A percentile compares a stretch with the other conserved stretches of the same genome.
Evolutionary conservation across 2,888 invertebrate genomes (phyloP).

Genomic region (Ophion obscuratus): DNA sequence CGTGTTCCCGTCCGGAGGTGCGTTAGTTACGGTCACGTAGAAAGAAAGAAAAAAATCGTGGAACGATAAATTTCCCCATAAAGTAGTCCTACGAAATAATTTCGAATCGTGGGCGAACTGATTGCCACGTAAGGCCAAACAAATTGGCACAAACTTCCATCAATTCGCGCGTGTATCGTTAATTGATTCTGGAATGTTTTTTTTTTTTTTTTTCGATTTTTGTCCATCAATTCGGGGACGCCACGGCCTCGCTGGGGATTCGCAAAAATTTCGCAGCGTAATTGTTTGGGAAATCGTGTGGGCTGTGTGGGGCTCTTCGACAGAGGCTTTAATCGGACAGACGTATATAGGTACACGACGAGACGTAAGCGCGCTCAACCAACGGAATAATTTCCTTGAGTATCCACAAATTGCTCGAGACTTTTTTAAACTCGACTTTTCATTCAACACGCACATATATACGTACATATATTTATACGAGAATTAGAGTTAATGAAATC

Average conservation of each 20-base stretch:
- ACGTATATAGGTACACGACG: not conserved
- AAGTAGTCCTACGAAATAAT: not conserved
- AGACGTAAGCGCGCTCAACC: constrained; percentile 16
- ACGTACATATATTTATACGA: not conserved
- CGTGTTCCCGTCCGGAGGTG: too few species aligned
- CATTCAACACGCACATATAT: not conserved
- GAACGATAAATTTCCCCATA: not conserved
- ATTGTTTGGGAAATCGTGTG: constrained; percentile 25
- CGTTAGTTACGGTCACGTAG: not conserved
- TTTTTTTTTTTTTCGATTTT: not conserved
- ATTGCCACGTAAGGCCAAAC: not conserved
- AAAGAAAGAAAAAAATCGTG: not conserved
- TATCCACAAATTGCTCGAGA: constrained; percentile 58
- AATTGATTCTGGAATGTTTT: not conserved
- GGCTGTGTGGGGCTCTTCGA: constrained; percentile 19
- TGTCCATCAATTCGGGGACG: constrained; percentile 7
- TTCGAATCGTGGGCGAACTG: not conserved
- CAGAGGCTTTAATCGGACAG: constrained; percentile 27
- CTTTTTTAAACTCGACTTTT: constrained; percentile 40
- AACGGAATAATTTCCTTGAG: constrained; percentile 46
- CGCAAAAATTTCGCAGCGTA: constrained; percentile 1
- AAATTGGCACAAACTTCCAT: not conserved
- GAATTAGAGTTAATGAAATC: constrained; percentile 34
- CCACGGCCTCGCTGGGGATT: not conserved
- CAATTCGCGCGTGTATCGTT: not conserved